Evolutionary conservation across 2,797 vertebrate species (phyloP).

Genomic region (Nasua narica): DNA sequence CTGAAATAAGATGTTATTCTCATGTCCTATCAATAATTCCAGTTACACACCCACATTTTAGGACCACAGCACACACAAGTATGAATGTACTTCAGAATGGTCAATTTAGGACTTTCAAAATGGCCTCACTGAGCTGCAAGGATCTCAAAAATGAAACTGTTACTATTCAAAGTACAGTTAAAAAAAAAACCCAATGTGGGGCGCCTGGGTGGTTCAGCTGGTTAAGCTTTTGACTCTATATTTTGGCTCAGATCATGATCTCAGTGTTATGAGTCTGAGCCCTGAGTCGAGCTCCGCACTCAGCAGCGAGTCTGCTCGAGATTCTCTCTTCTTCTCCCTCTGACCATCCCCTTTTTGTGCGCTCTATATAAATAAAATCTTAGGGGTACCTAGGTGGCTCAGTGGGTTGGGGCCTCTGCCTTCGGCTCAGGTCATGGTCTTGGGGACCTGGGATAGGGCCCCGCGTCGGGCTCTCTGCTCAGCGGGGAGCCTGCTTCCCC

Average conservation of each 20-base stretch:
- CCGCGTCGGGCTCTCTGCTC: no score
- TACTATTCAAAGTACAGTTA: background rate
- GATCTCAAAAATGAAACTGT: background rate
- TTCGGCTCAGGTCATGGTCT: no score
- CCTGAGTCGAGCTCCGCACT: background rate
- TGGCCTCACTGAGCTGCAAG: background rate
- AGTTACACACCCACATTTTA: background rate
- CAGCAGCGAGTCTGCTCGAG: background rate
- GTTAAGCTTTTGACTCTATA: background rate
- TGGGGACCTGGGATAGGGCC: no score
- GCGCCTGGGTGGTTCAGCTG: background rate
- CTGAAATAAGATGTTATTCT: background rate
- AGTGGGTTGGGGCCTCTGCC: no score
- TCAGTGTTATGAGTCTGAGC: background rate
- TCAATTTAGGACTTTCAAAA: background rate
- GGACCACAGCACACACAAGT: no score
- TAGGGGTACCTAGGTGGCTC: no score
- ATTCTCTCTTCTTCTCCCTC: background rate
- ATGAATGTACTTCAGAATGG: background rate
- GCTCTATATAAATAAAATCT: background rate
- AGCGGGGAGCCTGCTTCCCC: no score
- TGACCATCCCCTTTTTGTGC: background rate
- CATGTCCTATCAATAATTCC: background rate
- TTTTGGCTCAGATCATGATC: background rate
- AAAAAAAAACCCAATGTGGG: background rate